These are phyloP conservation scores for Melinaea menophilus DNA, from an alignment of 2,888 invertebrate species.

Conservation along the genomic window DNA sequence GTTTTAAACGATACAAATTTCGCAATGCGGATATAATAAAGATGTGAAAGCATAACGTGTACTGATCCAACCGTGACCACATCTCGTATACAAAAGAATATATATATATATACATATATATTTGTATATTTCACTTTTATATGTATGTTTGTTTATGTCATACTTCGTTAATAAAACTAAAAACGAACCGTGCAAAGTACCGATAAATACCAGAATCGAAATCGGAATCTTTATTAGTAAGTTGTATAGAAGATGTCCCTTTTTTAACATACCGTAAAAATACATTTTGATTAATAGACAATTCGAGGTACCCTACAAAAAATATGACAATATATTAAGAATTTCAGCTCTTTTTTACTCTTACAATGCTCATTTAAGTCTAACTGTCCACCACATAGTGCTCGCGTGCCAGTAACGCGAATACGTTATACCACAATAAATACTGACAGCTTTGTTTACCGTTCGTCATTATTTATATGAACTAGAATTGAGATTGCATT, in stretches of 20 bases:
- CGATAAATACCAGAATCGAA: no score
- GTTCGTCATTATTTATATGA: slow-evolving; percentile 16
- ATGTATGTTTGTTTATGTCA: not conserved
- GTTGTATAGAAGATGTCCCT: no score
- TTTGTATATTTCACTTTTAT: slow-evolving; percentile 1
- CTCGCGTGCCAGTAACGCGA: slow-evolving; percentile 21
- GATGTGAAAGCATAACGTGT: slow-evolving; percentile 26
- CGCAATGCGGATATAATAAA: slow-evolving; percentile 18
- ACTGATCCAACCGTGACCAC: slow-evolving; percentile 13
- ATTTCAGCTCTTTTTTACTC: no score
- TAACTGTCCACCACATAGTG: slow-evolving; percentile 29
- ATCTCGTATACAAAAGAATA: slow-evolving; percentile 9
- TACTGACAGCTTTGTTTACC: slow-evolving; percentile 21
- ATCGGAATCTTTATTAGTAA: no score
- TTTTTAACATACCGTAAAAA: no score
- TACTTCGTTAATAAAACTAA: not conserved
- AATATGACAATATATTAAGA: no score
- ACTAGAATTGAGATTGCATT: slow-evolving; percentile 9
- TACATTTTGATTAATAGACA: no score
- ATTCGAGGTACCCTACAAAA: no score
- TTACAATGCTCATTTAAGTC: not conserved
- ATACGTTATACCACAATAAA: slow-evolving; percentile 19
- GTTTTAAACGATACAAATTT: slow-evolving; percentile 16
- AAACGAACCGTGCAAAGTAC: not conserved
- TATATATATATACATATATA: slow-evolving; percentile 9